Conservation (phyloP, 2,888 invertebrate species). For the Alitta virens region DNA sequence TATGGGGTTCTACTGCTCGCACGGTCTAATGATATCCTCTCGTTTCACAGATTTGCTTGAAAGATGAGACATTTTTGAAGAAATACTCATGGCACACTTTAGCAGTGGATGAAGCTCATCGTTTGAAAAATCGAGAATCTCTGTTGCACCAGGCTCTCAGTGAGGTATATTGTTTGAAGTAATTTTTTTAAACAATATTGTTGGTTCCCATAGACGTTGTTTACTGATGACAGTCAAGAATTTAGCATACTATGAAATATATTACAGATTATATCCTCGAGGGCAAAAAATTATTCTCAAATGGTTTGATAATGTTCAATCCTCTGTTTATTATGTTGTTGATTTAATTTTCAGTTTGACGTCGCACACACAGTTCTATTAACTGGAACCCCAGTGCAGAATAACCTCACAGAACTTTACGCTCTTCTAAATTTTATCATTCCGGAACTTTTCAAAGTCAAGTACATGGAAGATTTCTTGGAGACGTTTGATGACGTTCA, state of each 20-base stretch:
- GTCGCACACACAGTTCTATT: slow-evolving; percentile 45
- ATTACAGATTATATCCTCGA: too few relatives aligned
- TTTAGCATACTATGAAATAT: too few relatives aligned
- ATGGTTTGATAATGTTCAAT: too few relatives aligned
- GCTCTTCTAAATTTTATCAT: slow-evolving; percentile 54
- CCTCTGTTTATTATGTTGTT: too few relatives aligned
- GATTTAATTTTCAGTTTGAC: slow-evolving; percentile 38
- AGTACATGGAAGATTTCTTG: slow-evolving; percentile 45
- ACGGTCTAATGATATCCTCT: too few relatives aligned
- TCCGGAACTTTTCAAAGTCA: slow-evolving; percentile 40
- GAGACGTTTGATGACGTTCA: slow-evolving; percentile 29
- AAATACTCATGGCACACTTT: slow-evolving; percentile 42
- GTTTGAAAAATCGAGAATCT: slow-evolving; percentile 54
- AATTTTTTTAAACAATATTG: too few relatives aligned
- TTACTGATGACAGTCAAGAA: too few relatives aligned
- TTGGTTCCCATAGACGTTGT: too few relatives aligned
- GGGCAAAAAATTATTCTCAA: too few relatives aligned
- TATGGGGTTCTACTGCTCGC: too few relatives aligned
- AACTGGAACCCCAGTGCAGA: slow-evolving; percentile 59
- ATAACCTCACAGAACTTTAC: slow-evolving; percentile 57
- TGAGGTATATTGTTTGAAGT: slow-evolving; percentile 31
- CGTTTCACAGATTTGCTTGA: slow-evolving; percentile 44
- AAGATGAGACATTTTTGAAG: slow-evolving; percentile 42
- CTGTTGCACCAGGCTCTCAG: slow-evolving; percentile 47
- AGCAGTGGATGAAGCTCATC: slow-evolving; percentile 55